phyloP scores from a whole-genome alignment of 53 echinoderm and acorn worm species.

The Pentamera pediparva region DNA sequence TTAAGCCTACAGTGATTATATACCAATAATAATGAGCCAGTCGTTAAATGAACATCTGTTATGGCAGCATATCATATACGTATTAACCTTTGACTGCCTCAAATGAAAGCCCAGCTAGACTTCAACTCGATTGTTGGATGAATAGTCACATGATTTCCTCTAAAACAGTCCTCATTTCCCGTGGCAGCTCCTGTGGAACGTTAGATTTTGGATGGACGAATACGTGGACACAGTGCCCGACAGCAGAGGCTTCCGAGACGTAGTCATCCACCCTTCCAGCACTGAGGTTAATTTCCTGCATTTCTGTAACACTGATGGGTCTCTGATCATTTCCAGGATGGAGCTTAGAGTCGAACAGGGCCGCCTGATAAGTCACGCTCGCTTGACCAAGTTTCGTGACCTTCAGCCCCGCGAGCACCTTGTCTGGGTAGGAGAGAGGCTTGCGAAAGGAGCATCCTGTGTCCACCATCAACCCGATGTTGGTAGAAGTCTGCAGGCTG shows the following conservation, averaged over 20 bases:
- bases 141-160: constrained; percentile 35
- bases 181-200: constrained; percentile 30
- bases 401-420: constrained; percentile 56
- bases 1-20: too few species aligned
- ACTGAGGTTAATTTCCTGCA: neutral
- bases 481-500: constrained; percentile 35
- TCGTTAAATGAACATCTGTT: too few species aligned
- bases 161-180: constrained; percentile 27
- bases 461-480: constrained; percentile 67
- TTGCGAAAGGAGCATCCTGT: constrained; percentile 56
- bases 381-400: constrained; percentile 69
- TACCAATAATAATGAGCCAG: too few species aligned
- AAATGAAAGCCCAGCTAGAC: too few species aligned
- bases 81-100: too few species aligned
- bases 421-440: constrained; percentile 62
- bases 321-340: neutral
- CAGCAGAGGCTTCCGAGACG: constrained; percentile 50
- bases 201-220: constrained; percentile 62
- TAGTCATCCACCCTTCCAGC: constrained; percentile 2
- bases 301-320: neutral
- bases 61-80: too few species aligned
- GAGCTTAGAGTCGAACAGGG: constrained; percentile 52
- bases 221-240: constrained; percentile 79
- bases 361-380: constrained; percentile 74
- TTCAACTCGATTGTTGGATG: too few species aligned